phyloP scores from a whole-genome alignment of 2,797 vertebrate species.

The Peromyscus attwateri region DNA sequence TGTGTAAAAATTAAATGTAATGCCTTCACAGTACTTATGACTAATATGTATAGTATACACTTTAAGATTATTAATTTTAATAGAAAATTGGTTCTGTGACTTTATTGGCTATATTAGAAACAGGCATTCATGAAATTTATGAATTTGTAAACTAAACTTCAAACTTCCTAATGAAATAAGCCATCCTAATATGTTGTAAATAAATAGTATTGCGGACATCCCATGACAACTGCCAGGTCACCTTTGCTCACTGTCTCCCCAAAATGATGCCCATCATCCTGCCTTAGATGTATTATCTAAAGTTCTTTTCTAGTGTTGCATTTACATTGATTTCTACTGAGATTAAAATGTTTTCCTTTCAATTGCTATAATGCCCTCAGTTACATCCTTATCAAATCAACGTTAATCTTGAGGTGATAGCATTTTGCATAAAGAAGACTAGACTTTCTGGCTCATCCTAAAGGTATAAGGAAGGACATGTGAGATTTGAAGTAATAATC shows the following conservation, averaged over 20 bases:
- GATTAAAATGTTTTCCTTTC: constrained; percentile 54
- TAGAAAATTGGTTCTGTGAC: background rate
- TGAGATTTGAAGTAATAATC: constrained; percentile 7
- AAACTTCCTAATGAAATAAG: constrained; percentile 38
- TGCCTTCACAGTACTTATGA: background rate
- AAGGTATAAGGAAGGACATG: background rate
- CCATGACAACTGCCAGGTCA: background rate
- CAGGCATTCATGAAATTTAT: background rate
- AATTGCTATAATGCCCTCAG: background rate
- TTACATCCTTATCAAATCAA: background rate
- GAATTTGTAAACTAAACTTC: background rate
- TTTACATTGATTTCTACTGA: constrained; percentile 32
- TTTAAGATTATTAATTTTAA: constrained; percentile 47
- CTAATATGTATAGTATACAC: background rate
- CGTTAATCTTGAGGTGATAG: background rate
- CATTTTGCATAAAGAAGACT: constrained; percentile 23
- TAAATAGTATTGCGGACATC: constrained; percentile 42
- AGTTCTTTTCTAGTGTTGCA: constrained; percentile 52
- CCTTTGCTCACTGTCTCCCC: background rate
- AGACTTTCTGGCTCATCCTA: background rate
- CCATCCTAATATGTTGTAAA: background rate
- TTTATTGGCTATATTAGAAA: constrained; percentile 25
- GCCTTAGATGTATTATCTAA: background rate
- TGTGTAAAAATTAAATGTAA: background rate
- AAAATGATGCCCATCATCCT: background rate